Evolutionary conservation across 2,888 invertebrate species (phyloP).

Genomic region (Cheiracanthium punctorium): DNA sequence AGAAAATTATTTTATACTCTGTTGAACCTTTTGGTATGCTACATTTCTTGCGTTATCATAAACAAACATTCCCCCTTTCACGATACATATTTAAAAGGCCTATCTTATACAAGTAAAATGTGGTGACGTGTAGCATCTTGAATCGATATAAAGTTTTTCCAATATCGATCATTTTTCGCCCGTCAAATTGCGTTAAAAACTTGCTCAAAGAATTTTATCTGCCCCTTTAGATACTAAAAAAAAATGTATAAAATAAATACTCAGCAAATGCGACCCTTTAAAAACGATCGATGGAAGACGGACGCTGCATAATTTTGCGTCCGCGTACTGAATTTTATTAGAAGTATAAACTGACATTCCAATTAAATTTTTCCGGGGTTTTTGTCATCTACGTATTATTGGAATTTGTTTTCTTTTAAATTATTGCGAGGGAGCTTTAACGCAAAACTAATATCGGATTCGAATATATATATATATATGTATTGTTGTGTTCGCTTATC

Average conservation of each 20-base stretch:
- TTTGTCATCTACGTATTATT: too few relatives aligned
- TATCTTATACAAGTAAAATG: neutral
- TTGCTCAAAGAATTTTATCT: constrained; percentile 1
- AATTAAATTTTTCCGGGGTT: too few relatives aligned
- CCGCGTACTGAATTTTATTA: neutral
- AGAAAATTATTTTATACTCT: neutral
- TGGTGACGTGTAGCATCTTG: neutral
- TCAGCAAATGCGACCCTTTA: neutral
- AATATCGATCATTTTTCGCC: neutral
- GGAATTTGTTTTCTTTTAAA: too few relatives aligned
- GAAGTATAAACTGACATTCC: neutral
- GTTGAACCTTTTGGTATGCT: neutral
- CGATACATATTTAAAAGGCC: constrained; percentile 12
- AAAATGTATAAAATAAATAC: neutral
- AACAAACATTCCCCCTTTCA: neutral
- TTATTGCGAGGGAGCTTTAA: too few relatives aligned
- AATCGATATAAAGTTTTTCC: constrained; percentile 4
- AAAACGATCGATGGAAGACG: neutral
- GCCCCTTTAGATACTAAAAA: neutral
- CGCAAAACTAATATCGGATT: too few relatives aligned
- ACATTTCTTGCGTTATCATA: constrained; percentile 2
- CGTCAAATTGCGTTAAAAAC: neutral
- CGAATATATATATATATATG: too few relatives aligned
- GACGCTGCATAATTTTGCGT: neutral
- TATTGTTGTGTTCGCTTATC: too few relatives aligned